A percentile compares a stretch with the other conserved stretches of the same genome.
Evolutionary conservation across 2,888 invertebrate species (phyloP).

Genomic region (Sialis fuliginosa): DNA sequence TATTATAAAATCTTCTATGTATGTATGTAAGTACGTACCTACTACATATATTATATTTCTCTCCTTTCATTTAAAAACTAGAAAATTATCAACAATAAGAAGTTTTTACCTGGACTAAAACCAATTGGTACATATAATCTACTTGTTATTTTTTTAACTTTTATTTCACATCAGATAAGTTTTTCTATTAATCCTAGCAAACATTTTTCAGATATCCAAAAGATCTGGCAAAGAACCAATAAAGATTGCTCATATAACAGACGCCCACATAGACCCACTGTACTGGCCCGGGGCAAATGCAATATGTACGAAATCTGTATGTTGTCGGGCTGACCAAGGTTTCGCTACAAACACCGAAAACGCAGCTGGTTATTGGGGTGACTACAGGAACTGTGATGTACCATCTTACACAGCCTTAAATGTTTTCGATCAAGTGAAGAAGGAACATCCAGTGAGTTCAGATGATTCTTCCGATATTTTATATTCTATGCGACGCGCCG

Average conservation of each 20-base stretch:
- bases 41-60: no score
- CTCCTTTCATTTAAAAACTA: no score
- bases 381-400: slow-evolving; percentile 59
- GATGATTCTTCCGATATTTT: no score
- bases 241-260: slow-evolving; percentile 50
- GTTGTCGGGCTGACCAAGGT: slow-evolving; percentile 49
- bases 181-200: background rate
- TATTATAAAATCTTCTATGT: no score
- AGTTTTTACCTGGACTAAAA: no score
- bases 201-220: background rate
- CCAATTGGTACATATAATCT: no score
- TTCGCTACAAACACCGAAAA: slow-evolving; percentile 17
- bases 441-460: slow-evolving; percentile 30
- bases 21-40: no score
- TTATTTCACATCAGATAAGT: no score
- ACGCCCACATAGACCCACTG: slow-evolving; percentile 61
- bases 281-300: slow-evolving; percentile 51
- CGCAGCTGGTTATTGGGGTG: slow-evolving; percentile 65
- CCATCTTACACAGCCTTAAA: slow-evolving; percentile 52
- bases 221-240: slow-evolving; percentile 16
- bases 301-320: slow-evolving; percentile 52
- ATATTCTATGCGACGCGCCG: no score
- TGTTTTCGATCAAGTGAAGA: slow-evolving; percentile 39
- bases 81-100: no score
- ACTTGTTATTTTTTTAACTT: no score